Evolutionary conservation across 2,888 invertebrate species (phyloP).

Genomic region (Clepsis dumicolana): DNA sequence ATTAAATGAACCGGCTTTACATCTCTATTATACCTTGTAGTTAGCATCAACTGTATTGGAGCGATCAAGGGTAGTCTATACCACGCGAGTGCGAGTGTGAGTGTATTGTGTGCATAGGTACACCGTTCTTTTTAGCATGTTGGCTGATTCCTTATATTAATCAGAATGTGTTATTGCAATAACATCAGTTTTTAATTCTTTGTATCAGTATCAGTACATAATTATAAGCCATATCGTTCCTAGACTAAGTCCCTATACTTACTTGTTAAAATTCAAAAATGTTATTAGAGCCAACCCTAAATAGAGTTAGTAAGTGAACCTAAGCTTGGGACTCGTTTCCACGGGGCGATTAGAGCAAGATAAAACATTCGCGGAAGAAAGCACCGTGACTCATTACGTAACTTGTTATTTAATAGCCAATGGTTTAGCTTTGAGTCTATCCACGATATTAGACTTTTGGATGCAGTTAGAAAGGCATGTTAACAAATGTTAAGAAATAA

Average conservation of each 20-base stretch:
- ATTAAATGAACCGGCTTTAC: no score
- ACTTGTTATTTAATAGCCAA: constrained; percentile 69
- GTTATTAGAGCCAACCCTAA: constrained; percentile 25
- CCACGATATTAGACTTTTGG: not conserved
- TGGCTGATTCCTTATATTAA: no score
- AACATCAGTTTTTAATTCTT: no score
- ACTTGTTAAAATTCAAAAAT: not conserved
- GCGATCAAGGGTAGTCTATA: not conserved
- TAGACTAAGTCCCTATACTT: not conserved
- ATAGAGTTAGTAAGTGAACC: constrained; percentile 53
- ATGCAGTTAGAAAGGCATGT: not conserved
- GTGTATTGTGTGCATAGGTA: not conserved
- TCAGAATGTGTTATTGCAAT: no score
- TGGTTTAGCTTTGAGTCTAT: constrained; percentile 51
- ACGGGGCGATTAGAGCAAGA: constrained; percentile 56
- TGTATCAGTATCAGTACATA: no score
- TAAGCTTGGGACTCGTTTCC: constrained; percentile 54
- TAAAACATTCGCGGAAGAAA: constrained; percentile 76
- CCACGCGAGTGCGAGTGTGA: not conserved
- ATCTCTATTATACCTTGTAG: no score
- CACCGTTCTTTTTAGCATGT: not conserved
- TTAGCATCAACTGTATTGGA: not conserved
- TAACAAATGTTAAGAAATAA: no score
- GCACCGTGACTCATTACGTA: constrained; percentile 68
- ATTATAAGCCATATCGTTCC: no score